These are phyloP conservation scores for Sepiola atlantica DNA, from an alignment of 2,888 invertebrate genomes.

Conservation along the genomic window DNA sequence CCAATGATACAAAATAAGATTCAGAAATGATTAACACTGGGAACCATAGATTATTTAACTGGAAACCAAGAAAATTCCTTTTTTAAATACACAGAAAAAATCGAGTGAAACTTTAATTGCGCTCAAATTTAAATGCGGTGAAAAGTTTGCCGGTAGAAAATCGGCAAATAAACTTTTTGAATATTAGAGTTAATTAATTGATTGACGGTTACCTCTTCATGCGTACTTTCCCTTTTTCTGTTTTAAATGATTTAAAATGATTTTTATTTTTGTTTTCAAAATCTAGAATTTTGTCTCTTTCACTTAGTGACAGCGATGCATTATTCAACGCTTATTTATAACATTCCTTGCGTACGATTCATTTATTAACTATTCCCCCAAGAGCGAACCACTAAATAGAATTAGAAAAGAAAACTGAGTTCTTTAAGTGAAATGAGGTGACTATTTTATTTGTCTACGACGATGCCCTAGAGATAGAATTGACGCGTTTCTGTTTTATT, in stretches of 20 bases:
- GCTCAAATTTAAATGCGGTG: background rate
- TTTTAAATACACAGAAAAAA: too few relatives aligned
- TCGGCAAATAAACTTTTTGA: background rate
- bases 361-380: background rate
- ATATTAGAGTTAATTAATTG: background rate
- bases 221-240: too few relatives aligned
- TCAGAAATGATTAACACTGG: too few relatives aligned
- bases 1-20: too few relatives aligned
- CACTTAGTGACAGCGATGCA: background rate
- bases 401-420: background rate
- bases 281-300: too few relatives aligned
- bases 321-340: background rate
- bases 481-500: background rate
- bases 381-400: background rate
- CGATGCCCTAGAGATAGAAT: background rate
- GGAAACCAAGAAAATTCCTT: too few relatives aligned
- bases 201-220: too few relatives aligned
- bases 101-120: background rate
- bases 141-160: background rate
- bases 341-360: background rate
- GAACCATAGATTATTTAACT: too few relatives aligned
- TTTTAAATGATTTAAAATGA: too few relatives aligned
- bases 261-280: background rate
- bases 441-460: background rate
- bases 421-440: background rate